Base-by-base conservation (phyloP, 2,113 vertebrate genomes). In the Progne subis region DNA sequence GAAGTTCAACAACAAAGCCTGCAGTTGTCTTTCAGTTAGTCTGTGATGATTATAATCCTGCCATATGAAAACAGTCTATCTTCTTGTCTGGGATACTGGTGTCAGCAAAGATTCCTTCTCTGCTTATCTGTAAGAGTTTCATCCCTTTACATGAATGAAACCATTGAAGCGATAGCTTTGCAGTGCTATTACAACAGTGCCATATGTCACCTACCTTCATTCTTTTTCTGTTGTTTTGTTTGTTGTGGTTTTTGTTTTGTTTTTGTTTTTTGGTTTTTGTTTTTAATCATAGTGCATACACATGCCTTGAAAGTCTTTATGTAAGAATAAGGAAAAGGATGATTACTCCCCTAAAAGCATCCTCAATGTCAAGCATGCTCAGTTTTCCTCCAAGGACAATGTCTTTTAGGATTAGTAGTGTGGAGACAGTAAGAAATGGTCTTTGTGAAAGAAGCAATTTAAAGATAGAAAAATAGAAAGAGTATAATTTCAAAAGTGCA, bases 1-100 rank as follows among this genome's bases (percentile, higher is more conserved):
- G 44, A 83, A 87, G 31, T 76, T 92, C 78, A 91, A 63, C 74
- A 87, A 79, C 46, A 95, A 95, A 91, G 47, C 31, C 57, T 86
- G 31, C 18, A 72, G 69, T 92, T 85, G 77, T 37, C 37, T 87
- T 91, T 72, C 74, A 79, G 26, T 74, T 72, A 85, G 41, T 72
- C 81, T 46, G 67, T 23, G 44, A 68, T 82, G 57, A 91, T 56
- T 91, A 86, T n/a, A 94, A 70, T 43, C 32, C 50, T 91, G 32
- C 3, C 61, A 41, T 31, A 72, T 28, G 32, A 95, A 90, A 88
- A 46, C 20, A 80, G 43, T 60, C 75, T 55, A 70, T 94, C 37
- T 69, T 89, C 55, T 84, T 65, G 7, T 79, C 67, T 89, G 37
- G 65, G 63, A 68, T 80, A 70, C 3, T 44, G 20, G 7, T 57